Evolutionary conservation across 2,888 invertebrate species (phyloP), one percentile per base, ranked within the genome.

Genomic region (Trichacis sp.): DNA sequence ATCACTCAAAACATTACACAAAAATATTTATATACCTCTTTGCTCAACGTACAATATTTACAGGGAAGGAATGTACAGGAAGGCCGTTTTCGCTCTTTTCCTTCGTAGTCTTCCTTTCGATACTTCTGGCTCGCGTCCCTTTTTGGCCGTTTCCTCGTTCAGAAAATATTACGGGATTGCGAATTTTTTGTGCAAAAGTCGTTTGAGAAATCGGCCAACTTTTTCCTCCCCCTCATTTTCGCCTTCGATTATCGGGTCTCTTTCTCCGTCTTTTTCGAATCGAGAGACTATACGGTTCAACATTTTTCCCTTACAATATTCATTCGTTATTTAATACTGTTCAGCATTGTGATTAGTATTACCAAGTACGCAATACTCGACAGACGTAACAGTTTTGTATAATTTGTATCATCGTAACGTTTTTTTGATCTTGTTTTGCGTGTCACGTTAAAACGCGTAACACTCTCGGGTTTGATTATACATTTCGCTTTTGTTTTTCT

Each of bases 11-110:
- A 74, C 72, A 73, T 66, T 69, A 73, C 74, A 74, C 70, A 73
- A 76, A 76, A 76, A 76, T 75, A 75, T 76, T 70, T 68, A 74
- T 73, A 73, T 62, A 65, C 65, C 65, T 65, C 65, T 65, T 65
- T 65, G 57, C 57, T 65, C 61, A 65, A 65, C 61, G 56, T 65
- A 65, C 65, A 60, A 61, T 69, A 69, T 69, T 65, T 69, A 69
- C 68, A 69, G 55, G 52, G 66, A 62, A 59, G 65, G 65, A 65
- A 60, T 64, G 52, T 65, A 62, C 64, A 64, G 58, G 63, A 61
- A 56, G 57, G 61, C 33, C n/a, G n/a, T 55, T 4, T 59, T 33
- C 46, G 49, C 36, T 24, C 48, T 54, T 60, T 52, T 48, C 15
- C 42, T 55, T n/a, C n/a, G n/a, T n/a, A n/a, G 51, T 55, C 33